Evolutionary conservation across 1,140 invertebrate genomes (phyloP).

Genomic region (Agrypnia vestita): DNA sequence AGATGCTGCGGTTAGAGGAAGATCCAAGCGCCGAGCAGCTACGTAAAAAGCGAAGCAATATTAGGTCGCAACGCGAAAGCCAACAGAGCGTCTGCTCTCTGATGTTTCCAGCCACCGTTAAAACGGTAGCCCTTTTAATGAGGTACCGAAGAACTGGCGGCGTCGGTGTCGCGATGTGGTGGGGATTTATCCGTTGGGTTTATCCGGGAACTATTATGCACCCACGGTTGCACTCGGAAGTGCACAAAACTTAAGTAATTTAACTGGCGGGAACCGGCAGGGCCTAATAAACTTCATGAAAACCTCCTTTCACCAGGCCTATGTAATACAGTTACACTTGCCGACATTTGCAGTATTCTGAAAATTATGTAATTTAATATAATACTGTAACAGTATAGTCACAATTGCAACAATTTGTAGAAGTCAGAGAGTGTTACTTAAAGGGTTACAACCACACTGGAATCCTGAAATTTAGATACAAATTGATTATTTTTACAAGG

Average conservation of each 20-base stretch:
- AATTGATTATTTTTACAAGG: too few relatives aligned
- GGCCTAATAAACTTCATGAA: constrained; percentile 28
- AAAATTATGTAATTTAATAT: not conserved
- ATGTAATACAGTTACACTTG: too few relatives aligned
- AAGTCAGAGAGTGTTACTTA: too few relatives aligned
- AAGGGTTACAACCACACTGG: too few relatives aligned
- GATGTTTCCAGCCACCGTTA: not conserved
- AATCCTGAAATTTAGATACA: too few relatives aligned
- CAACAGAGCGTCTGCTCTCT: not conserved
- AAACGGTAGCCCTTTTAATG: constrained; percentile 24
- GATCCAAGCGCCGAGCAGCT: not conserved
- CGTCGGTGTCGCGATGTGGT: not conserved
- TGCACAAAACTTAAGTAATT: constrained; percentile 49
- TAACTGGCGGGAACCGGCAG: constrained; percentile 38
- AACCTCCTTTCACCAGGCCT: constrained; percentile 29
- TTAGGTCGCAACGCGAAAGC: not conserved
- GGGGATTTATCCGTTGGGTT: constrained; percentile 16
- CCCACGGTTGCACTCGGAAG: constrained; percentile 35
- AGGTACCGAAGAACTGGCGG: constrained; percentile 7
- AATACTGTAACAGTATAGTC: not conserved
- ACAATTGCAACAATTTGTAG: too few relatives aligned
- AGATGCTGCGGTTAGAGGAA: constrained; percentile 29
- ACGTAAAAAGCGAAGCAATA: not conserved
- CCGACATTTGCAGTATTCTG: not conserved
- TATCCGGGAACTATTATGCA: constrained; percentile 38